These are phyloP conservation scores for Eumeta japonica DNA, from an alignment of 1,140 invertebrate species.

Conservation along the genomic window DNA sequence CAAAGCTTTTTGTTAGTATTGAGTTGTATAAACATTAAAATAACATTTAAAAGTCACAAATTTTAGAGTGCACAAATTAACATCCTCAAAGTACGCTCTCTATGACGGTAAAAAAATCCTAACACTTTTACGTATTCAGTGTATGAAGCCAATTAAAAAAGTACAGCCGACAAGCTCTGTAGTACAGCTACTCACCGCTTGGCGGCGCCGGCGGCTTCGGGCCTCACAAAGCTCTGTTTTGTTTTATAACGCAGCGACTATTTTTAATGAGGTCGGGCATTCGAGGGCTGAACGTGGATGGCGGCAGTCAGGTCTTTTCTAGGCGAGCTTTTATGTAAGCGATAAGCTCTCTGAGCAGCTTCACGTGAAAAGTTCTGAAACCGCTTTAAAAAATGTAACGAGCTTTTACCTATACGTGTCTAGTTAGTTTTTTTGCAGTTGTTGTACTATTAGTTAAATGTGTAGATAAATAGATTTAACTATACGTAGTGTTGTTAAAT, in stretches of 20 bases:
- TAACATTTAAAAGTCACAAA: slow-evolving; percentile 15
- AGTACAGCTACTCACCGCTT: slow-evolving; percentile 50
- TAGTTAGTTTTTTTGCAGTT: no score
- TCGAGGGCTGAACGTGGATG: slow-evolving; percentile 22
- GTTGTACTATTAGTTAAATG: no score
- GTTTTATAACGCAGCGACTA: slow-evolving; percentile 15
- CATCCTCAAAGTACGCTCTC: slow-evolving; percentile 54
- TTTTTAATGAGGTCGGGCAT: slow-evolving; percentile 53
- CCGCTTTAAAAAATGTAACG: no score
- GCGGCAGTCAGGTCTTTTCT: slow-evolving; percentile 14
- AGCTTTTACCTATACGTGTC: no score
- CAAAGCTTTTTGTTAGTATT: no score
- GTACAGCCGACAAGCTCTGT: slow-evolving; percentile 46
- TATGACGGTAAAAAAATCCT: slow-evolving; percentile 48
- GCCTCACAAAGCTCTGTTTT: no score
- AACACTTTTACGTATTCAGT: slow-evolving; percentile 50
- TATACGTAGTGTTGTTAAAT: no score
- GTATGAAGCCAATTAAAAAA: slow-evolving; percentile 56
- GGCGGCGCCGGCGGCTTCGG: slow-evolving; percentile 46
- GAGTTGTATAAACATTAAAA: neutral
- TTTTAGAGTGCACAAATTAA: slow-evolving; percentile 52
- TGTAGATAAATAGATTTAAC: no score
- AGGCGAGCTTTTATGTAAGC: slow-evolving; percentile 28
- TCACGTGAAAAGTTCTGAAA: no score
- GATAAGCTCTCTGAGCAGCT: slow-evolving; percentile 17